A percentile compares a stretch with the other conserved stretches of the same genome.
These are phyloP conservation scores for Oxyteleia sp. DNA, from an alignment of 2,888 invertebrate species.

Conservation along the genomic window DNA sequence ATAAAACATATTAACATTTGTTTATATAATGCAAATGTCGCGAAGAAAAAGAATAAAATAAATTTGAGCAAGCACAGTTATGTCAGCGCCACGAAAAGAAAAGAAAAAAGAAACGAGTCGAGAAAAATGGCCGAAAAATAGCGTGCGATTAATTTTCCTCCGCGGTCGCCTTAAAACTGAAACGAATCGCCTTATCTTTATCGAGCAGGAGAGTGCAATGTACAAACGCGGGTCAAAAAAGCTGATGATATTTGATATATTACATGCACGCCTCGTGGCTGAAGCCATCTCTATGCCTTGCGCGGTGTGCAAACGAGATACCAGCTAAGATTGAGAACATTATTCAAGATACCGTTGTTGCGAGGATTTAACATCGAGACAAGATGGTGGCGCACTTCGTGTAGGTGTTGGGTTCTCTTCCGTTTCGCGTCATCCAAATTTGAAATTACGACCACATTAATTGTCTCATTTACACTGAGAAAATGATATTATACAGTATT, in stretches of 20 bases:
- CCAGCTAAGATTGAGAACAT: slow-evolving; percentile 54
- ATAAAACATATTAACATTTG: no score
- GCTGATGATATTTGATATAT: slow-evolving; percentile 44
- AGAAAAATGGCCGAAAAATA: no score
- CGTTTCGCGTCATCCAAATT: no score
- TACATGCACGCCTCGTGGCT: slow-evolving; percentile 16
- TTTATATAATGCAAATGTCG: no score
- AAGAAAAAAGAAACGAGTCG: no score
- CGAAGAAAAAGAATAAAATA: no score
- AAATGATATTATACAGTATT: no score
- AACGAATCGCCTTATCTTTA: slow-evolving; percentile 18
- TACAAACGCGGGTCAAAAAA: slow-evolving; percentile 31
- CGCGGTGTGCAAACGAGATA: slow-evolving; percentile 45
- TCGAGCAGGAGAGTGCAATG: slow-evolving; percentile 1
- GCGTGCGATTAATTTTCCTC: slow-evolving; percentile 19
- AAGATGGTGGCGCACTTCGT: slow-evolving; percentile 35
- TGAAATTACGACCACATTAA: no score
- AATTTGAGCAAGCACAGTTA: no score
- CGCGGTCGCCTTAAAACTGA: slow-evolving; percentile 9
- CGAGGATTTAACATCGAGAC: slow-evolving; percentile 22
- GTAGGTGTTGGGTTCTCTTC: slow-evolving; percentile 14
- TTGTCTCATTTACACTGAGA: no score
- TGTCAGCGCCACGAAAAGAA: no score
- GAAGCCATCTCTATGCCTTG: slow-evolving; percentile 25
- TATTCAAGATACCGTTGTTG: slow-evolving; percentile 55